Percentiles rank a stretch among this genome's conserved stretches.
phyloP scores from a whole-genome alignment of 2,113 vertebrate genomes.

The Plectropomus leopardus region DNA sequence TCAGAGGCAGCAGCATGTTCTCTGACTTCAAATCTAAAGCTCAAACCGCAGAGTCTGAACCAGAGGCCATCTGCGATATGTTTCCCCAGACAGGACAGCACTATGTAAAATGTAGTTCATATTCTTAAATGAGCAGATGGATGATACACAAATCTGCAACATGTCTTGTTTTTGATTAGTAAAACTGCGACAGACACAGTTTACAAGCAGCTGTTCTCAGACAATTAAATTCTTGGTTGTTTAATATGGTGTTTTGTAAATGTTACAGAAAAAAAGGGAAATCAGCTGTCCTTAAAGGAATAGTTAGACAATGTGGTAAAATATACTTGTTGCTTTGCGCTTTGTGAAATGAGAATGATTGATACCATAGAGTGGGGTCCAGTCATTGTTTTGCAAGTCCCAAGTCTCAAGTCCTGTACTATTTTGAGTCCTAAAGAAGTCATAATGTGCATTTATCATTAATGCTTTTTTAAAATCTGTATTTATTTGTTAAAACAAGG shows the following conservation, averaged over 20 bases:
- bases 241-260: neutral
- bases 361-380: neutral
- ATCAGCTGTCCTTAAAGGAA: neutral
- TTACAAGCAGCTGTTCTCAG: slow-evolving; percentile 19
- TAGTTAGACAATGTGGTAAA: neutral
- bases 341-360: neutral
- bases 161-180: slow-evolving; percentile 12
- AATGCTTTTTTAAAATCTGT: too few relatives aligned
- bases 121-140: slow-evolving; percentile 25
- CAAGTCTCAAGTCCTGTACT: too few relatives aligned
- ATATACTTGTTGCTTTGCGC: neutral
- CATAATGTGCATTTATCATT: too few relatives aligned
- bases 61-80: neutral
- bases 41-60: neutral
- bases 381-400: too few relatives aligned
- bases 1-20: slow-evolving; percentile 5
- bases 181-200: neutral
- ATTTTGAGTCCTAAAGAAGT: too few relatives aligned
- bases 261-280: neutral
- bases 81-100: neutral
- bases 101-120: slow-evolving; percentile 4
- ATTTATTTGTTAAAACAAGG: too few relatives aligned
- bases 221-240: neutral
- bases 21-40: neutral
- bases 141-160: slow-evolving; percentile 16